Base-by-base conservation (phyloP, 2,797 vertebrate species). In the Holocentrus rufus region DNA sequence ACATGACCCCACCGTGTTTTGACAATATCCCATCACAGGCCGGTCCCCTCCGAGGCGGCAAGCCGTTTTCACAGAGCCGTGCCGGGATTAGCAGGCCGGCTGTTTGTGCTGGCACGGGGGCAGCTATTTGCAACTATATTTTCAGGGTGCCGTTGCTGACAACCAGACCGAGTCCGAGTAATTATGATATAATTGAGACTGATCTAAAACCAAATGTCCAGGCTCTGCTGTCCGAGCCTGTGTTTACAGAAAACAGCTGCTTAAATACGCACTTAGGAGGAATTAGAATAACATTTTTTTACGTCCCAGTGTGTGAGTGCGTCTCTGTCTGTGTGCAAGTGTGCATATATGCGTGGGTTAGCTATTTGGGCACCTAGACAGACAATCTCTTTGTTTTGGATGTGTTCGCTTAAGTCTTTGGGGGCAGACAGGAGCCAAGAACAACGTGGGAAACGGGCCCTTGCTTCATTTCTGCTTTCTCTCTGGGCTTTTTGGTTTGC, bases 361-460 rank as follows among this genome's bases (percentile, higher is more conserved):
- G 85, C 81, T 82, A 64, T 92, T 91, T 92, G 91, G 90, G 90
- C 88, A 92, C 87, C 88, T 83, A 89, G 87, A 93, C 92, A 94
- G 90, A 93, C 90, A 90, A 92, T 92, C 86, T 93, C 92, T 93
- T 94, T 94, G 92, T 94, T 90, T 93, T 92, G 89, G 88, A 93
- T 89, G 88, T 90, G 86, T 90, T 91, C 80, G 81, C 83, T 86
- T 82, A 84, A 88, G 88, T 88, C 86, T 87, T 85, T 50, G 34
- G 86, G 85, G 88, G 82, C 73, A 64, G 73, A 73, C 56, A 23
- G 67, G 65, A 87, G 93, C 93, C 93, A 93, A 93, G 86, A 92
- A 90, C 90, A 93, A 92, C 69, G 86, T 92, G 90, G 89, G 91
- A 93, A 91, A 86, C 79, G 58, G 81, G 84, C 83, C 74, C 81